A percentile compares a stretch with the other conserved stretches of the same genome.
phyloP scores from a whole-genome alignment of 1,140 invertebrate species.

The Thaumetopoea pityocampa region DNA sequence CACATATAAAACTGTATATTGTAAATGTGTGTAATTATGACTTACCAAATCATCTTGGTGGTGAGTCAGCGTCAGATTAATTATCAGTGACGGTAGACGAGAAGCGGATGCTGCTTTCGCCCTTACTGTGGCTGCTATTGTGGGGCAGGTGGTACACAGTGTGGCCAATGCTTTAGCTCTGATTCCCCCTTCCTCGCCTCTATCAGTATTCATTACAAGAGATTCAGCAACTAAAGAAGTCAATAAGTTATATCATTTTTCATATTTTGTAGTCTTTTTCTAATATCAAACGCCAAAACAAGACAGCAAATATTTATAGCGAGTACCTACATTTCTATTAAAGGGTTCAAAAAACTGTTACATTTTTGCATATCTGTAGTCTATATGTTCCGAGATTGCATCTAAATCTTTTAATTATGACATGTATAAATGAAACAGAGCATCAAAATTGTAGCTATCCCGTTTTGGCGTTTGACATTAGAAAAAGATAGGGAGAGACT shows the following conservation, averaged over 20 bases:
- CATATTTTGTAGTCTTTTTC: background rate
- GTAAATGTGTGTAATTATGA: background rate
- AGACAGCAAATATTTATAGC: too few species aligned
- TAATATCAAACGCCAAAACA: too few species aligned
- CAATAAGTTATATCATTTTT: slow-evolving; percentile 12
- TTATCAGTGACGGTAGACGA: slow-evolving; percentile 90
- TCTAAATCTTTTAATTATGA: too few species aligned
- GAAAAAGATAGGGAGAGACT: too few species aligned
- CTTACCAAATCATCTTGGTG: slow-evolving; percentile 68
- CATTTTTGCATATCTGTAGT: too few species aligned
- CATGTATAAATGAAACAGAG: too few species aligned
- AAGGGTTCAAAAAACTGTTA: too few species aligned
- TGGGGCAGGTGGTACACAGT: slow-evolving; percentile 93
- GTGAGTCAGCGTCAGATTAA: slow-evolving; percentile 81
- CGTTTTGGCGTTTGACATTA: too few species aligned
- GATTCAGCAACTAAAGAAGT: slow-evolving; percentile 85
- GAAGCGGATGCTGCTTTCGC: slow-evolving; percentile 92
- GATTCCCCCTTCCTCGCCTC: slow-evolving; percentile 87
- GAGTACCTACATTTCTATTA: too few species aligned
- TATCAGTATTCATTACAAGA: slow-evolving; percentile 91
- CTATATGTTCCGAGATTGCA: too few species aligned
- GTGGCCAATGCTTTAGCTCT: slow-evolving; percentile 81
- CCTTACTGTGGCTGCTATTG: slow-evolving; percentile 87
- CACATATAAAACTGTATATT: too few species aligned
- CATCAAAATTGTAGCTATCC: too few species aligned